Conservation (phyloP, 2,113 vertebrate genomes). For the Dascyllus trimaculatus region DNA sequence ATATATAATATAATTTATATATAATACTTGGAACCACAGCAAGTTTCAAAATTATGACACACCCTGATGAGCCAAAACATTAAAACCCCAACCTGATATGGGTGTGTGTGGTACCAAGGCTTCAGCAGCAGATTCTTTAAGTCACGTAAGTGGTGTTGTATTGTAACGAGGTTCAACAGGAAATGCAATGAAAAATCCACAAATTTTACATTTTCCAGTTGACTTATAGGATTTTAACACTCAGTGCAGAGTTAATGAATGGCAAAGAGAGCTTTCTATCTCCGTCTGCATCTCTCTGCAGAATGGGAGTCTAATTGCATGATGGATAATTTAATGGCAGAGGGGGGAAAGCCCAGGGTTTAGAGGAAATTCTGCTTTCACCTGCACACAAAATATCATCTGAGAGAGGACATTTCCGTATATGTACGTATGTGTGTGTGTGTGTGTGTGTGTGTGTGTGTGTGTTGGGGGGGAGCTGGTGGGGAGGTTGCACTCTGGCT, state of each 20-base stretch:
- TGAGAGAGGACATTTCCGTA: constrained; percentile 7
- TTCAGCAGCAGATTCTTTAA: no score
- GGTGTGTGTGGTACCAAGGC: no score
- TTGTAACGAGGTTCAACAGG: neutral
- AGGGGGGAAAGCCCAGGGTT: constrained; percentile 46
- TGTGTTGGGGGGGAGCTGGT: neutral
- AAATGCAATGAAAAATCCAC: neutral
- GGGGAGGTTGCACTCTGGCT: constrained; percentile 41
- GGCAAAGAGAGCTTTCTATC: constrained; percentile 8
- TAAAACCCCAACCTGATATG: no score
- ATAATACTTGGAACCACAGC: no score
- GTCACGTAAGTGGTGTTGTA: no score
- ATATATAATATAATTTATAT: no score
- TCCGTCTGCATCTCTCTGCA: constrained; percentile 7
- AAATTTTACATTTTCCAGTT: neutral
- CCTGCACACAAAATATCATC: constrained; percentile 22
- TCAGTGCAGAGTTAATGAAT: constrained; percentile 21
- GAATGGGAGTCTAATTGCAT: constrained; percentile 39
- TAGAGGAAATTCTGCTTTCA: constrained; percentile 20
- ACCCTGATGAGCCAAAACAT: no score
- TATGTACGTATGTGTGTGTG: constrained; percentile 1
- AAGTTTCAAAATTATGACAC: no score
- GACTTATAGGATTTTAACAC: neutral
- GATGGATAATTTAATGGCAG: constrained; percentile 63
- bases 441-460: constrained; percentile 8